Conservation (phyloP, 2,888 invertebrate species). For the Mythimna loreyi region DNA sequence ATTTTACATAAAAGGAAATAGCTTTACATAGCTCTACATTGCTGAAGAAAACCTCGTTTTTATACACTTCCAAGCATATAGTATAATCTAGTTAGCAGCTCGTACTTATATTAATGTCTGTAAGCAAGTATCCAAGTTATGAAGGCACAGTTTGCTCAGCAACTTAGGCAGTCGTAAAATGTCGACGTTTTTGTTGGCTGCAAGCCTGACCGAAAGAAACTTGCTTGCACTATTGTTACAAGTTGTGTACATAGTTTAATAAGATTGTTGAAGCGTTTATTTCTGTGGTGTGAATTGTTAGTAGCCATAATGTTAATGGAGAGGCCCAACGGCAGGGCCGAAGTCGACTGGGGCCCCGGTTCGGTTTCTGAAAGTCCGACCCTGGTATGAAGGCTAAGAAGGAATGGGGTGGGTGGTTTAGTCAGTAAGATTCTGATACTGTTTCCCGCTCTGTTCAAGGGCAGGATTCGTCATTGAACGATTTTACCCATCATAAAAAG, state of each 20-base stretch:
- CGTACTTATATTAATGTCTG: conserved; percentile 42
- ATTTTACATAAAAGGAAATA: no score
- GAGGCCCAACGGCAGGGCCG: no score
- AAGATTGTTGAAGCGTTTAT: conserved; percentile 17
- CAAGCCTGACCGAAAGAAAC: conserved; percentile 43
- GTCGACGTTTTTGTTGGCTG: conserved; percentile 59
- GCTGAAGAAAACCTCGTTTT: not conserved
- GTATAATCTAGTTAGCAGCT: conserved; percentile 31
- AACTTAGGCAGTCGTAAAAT: conserved; percentile 39
- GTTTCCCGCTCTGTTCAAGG: no score
- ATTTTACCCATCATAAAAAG: no score
- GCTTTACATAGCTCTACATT: not conserved
- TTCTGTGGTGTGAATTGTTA: not conserved
- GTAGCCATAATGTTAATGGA: no score
- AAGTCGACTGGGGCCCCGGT: no score
- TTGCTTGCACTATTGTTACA: conserved; percentile 46
- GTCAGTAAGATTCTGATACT: no score
- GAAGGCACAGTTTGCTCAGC: conserved; percentile 50
- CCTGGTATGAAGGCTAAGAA: no score
- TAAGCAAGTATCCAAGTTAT: conserved; percentile 43
- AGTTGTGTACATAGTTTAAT: conserved; percentile 42
- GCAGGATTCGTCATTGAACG: no score
- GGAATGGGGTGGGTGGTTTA: no score
- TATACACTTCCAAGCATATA: conserved; percentile 10
- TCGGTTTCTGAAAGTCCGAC: no score